Conservation (phyloP, 64 coral and sea anemone species). For the Acropora tenuis region DNA sequence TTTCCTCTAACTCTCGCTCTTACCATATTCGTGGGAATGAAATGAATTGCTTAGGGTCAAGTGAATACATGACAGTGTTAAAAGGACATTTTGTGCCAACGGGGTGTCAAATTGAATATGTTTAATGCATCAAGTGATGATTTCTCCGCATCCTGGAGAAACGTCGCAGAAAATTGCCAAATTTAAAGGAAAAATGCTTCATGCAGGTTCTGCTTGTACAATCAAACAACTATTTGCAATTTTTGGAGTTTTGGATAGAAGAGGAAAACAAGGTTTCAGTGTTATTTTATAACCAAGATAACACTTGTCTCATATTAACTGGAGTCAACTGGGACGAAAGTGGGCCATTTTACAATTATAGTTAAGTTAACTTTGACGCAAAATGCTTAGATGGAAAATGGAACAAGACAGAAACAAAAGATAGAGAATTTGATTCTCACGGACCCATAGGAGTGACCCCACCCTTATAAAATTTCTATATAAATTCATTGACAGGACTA, state of each 20-base stretch:
- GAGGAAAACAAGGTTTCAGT: constrained; percentile 53
- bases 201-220: constrained; percentile 24
- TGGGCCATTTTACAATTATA: background rate
- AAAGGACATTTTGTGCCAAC: constrained; percentile 36
- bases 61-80: background rate
- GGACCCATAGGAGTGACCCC: no score
- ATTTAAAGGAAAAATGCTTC: constrained; percentile 42
- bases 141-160: constrained; percentile 27
- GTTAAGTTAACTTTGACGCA: no score
- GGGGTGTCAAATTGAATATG: constrained; percentile 1
- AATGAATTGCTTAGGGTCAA: no score
- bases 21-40: no score
- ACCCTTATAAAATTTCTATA: no score
- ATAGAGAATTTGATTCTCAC: no score
- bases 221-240: constrained; percentile 44
- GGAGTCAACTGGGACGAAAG: background rate
- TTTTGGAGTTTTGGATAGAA: constrained; percentile 29
- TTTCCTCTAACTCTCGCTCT: no score
- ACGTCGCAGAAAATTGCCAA: constrained; percentile 21
- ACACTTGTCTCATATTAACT: background rate
- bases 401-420: no score
- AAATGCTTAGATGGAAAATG: no score
- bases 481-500: no score
- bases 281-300: constrained; percentile 33
- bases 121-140: constrained; percentile 9